Evolutionary conservation across 2,888 invertebrate genomes (phyloP).

Genomic region (Macrophya alboannulata): DNA sequence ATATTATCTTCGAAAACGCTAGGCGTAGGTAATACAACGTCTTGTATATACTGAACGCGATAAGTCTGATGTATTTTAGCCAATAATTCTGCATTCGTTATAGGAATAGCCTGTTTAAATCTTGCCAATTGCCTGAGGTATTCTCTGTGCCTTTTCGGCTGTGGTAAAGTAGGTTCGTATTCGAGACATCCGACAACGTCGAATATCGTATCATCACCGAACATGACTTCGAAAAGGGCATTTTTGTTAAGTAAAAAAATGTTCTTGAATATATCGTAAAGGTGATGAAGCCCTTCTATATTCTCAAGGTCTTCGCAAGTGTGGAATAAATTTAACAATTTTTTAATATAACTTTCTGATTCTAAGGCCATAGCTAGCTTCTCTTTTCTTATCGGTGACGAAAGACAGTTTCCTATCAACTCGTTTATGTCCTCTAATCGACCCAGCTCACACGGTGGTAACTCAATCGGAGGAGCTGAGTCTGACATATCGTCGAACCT

Average conservation of each 20-base stretch:
- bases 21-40: constrained; percentile 99
- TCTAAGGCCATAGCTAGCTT: constrained; percentile 96
- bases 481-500: constrained; percentile 98
- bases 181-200: constrained; percentile 99
- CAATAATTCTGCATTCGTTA: constrained; percentile 95
- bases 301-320: constrained; percentile 99
- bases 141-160: constrained; percentile 96
- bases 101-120: constrained; percentile 96
- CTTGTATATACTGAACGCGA: constrained; percentile 99
- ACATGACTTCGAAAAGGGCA: constrained; percentile 98
- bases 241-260: constrained; percentile 99
- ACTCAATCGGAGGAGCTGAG: constrained; percentile 95
- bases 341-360: constrained; percentile 96
- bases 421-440: constrained; percentile 97
- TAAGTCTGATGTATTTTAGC: constrained; percentile 99
- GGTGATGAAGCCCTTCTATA: constrained; percentile 95
- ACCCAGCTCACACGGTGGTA: constrained; percentile 97
- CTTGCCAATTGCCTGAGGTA: constrained; percentile 96
- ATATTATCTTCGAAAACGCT: constrained; percentile 99
- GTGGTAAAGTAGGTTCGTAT: constrained; percentile 94
- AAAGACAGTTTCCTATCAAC: constrained; percentile 93
- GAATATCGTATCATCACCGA: constrained; percentile 97
- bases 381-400: constrained; percentile 95
- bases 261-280: constrained; percentile 99
- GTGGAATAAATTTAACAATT: constrained; percentile 96